Percentiles rank a stretch among this genome's conserved stretches.
phyloP scores from a whole-genome alignment of 2,113 vertebrate species.

The Psettodes erumei region DNA sequence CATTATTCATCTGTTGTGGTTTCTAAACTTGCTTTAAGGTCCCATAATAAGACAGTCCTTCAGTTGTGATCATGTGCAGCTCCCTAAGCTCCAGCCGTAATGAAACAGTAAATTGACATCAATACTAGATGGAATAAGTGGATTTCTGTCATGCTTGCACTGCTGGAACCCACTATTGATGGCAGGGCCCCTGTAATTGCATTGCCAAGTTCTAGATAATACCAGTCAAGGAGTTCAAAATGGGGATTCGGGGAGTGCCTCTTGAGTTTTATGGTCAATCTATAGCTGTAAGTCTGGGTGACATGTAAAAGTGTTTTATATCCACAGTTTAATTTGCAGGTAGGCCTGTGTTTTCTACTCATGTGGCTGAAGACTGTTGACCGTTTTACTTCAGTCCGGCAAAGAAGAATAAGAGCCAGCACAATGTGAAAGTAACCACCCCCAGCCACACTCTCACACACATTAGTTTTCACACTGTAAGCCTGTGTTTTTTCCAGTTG shows the following conservation, averaged over 20 bases:
- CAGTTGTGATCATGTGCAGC: constrained; percentile 50
- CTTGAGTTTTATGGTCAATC: constrained; percentile 56
- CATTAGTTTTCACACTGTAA: no score
- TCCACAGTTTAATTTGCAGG: constrained; percentile 34
- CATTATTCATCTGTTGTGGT: constrained; percentile 65
- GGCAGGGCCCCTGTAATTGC: constrained; percentile 63
- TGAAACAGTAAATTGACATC: constrained; percentile 75
- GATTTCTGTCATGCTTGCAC: constrained; percentile 74
- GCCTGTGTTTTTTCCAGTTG: no score
- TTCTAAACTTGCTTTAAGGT: constrained; percentile 57
- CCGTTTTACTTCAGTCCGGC: constrained; percentile 1
- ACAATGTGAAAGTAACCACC: no score
- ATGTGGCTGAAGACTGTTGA: background rate
- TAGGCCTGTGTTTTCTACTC: constrained; percentile 5
- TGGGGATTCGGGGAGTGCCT: constrained; percentile 45
- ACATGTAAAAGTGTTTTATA: constrained; percentile 25
- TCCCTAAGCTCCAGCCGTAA: constrained; percentile 58
- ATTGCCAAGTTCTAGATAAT: constrained; percentile 57
- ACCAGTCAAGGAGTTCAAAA: constrained; percentile 63
- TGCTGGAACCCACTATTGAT: constrained; percentile 68
- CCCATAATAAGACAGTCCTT: constrained; percentile 59
- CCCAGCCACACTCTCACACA: no score
- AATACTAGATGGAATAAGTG: constrained; percentile 72
- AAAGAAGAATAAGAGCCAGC: no score
- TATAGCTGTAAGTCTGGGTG: constrained; percentile 36